These are phyloP conservation scores for Automeris io DNA, from an alignment of 2,888 invertebrate genomes.

Conservation along the genomic window DNA sequence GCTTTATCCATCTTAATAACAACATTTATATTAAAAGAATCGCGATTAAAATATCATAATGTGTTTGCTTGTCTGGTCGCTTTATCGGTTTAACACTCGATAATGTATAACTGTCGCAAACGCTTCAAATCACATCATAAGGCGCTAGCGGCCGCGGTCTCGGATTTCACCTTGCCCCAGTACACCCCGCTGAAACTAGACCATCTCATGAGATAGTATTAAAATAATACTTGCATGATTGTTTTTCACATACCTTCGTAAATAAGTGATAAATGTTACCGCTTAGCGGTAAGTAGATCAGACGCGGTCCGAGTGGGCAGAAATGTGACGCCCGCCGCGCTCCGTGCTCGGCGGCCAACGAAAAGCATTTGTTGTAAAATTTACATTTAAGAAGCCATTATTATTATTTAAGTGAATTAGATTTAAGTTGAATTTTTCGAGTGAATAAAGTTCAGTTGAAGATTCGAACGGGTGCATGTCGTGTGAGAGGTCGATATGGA, in stretches of 20 bases:
- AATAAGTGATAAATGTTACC: slow-evolving; percentile 64
- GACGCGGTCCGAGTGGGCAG: slow-evolving; percentile 47
- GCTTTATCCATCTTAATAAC: no score
- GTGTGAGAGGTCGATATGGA: slow-evolving; percentile 72
- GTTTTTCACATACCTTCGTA: slow-evolving; percentile 71
- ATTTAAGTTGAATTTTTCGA: slow-evolving; percentile 74
- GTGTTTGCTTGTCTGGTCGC: no score
- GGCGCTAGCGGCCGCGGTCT: slow-evolving; percentile 32
- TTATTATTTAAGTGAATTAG: slow-evolving; percentile 73
- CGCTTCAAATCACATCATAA: no score
- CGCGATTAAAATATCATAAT: no score
- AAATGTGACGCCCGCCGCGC: slow-evolving; percentile 43
- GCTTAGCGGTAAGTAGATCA: slow-evolving; percentile 63
- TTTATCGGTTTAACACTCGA: no score
- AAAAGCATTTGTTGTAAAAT: slow-evolving; percentile 75
- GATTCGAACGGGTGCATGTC: slow-evolving; percentile 71
- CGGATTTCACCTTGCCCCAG: slow-evolving; percentile 36
- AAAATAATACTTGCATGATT: slow-evolving; percentile 55
- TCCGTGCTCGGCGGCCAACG: slow-evolving; percentile 67
- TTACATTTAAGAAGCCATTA: slow-evolving; percentile 73
- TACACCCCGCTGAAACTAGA: slow-evolving; percentile 42
- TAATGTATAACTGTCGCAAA: no score
- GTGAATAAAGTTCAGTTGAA: slow-evolving; percentile 70
- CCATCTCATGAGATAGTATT: slow-evolving; percentile 53
- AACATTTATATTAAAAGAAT: no score